phyloP scores from a whole-genome alignment of 2,797 vertebrate species.

The Antennarius maculatus region DNA sequence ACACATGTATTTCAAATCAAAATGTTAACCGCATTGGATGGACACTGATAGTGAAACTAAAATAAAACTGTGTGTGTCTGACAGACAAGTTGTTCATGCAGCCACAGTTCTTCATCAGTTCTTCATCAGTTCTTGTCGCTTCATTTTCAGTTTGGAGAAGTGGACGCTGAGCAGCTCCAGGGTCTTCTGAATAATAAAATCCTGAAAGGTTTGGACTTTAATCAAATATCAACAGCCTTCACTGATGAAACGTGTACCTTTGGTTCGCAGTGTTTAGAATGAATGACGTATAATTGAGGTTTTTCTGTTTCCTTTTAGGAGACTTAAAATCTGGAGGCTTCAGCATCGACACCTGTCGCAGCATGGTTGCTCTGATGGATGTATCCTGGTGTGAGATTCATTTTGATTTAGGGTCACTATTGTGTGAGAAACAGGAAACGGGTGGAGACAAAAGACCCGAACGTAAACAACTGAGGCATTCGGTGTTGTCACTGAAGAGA shows the following conservation, averaged over 20 bases:
- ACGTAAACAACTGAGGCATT: too few species aligned
- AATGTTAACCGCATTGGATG: too few species aligned
- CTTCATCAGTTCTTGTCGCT: background rate
- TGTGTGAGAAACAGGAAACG: too few species aligned
- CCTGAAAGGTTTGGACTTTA: constrained; percentile 53
- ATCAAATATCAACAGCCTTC: background rate
- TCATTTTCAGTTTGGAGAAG: constrained; percentile 69
- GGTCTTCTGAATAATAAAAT: constrained; percentile 57
- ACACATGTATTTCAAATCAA: too few species aligned
- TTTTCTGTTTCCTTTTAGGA: constrained; percentile 34
- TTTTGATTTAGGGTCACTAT: too few species aligned
- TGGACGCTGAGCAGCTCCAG: constrained; percentile 74
- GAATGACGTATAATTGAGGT: background rate
- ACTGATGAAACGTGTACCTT: background rate
- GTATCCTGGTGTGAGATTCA: constrained; percentile 81
- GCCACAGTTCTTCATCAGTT: background rate
- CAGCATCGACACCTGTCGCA: constrained; percentile 86
- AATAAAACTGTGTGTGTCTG: too few species aligned
- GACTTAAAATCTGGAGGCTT: constrained; percentile 75
- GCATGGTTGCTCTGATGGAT: constrained; percentile 90
- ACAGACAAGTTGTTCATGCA: too few species aligned
- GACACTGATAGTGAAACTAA: too few species aligned
- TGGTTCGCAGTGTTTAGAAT: background rate
- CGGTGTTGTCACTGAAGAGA: too few species aligned
- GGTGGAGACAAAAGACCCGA: too few species aligned